phyloP scores from a whole-genome alignment of 2,888 invertebrate species.

The Scrobipalpa atriplicella region DNA sequence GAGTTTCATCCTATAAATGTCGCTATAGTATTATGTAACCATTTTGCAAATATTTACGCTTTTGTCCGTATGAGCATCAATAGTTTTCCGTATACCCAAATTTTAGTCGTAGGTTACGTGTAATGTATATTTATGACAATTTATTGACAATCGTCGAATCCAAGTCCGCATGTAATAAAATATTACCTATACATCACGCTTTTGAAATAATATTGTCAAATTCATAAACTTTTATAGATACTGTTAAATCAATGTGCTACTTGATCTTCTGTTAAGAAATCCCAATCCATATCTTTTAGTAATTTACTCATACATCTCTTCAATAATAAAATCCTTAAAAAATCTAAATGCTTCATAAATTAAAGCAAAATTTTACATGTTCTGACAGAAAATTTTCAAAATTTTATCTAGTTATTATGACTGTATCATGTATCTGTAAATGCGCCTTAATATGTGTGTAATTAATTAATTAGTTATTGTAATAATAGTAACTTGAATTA shows the following conservation, averaged over 20 bases:
- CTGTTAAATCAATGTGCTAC: background rate
- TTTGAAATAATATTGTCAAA: slow-evolving; percentile 1
- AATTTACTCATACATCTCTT: background rate
- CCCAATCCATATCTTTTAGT: background rate
- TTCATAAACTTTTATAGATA: background rate
- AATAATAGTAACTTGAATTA: slow-evolving; percentile 32
- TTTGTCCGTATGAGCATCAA: slow-evolving; percentile 6
- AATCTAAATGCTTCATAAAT: background rate
- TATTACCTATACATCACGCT: too few species aligned
- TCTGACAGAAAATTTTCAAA: slow-evolving; percentile 15
- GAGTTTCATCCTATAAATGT: background rate
- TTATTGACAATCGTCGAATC: slow-evolving; percentile 4
- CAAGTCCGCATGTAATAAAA: background rate
- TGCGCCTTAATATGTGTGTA: slow-evolving; percentile 64
- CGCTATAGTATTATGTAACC: background rate
- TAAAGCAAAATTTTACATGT: background rate
- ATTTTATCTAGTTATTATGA: slow-evolving; percentile 28
- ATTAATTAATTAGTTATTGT: slow-evolving; percentile 55
- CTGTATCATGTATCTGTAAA: slow-evolving; percentile 44
- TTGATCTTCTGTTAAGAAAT: background rate
- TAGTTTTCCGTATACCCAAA: slow-evolving; percentile 21
- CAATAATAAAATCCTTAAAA: background rate
- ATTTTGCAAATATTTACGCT: slow-evolving; percentile 37
- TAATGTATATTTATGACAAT: background rate
- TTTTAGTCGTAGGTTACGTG: slow-evolving; percentile 24